These are phyloP conservation scores for Serranus cabrilla DNA, from an alignment of 2,797 vertebrate species.

Conservation along the genomic window DNA sequence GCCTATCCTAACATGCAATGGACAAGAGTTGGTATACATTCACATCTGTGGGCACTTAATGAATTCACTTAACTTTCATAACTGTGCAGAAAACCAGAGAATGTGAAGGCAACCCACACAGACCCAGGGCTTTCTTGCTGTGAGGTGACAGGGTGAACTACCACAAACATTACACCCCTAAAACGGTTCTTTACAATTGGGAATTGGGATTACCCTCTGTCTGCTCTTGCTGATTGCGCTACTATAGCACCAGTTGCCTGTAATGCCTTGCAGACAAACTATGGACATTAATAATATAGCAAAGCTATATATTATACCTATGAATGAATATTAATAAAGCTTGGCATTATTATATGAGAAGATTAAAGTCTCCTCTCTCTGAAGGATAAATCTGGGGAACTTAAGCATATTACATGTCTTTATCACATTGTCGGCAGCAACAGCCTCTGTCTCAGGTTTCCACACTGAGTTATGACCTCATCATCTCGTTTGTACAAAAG, in stretches of 20 bases:
- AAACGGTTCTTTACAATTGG: slow-evolving; percentile 4
- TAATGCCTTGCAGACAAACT: slow-evolving; percentile 39
- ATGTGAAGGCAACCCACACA: not conserved
- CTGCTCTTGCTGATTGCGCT: slow-evolving; percentile 24
- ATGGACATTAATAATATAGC: slow-evolving; percentile 46
- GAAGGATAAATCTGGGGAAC: slow-evolving; percentile 82
- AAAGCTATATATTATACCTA: slow-evolving; percentile 56
- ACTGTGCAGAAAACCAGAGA: not conserved
- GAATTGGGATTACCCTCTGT: slow-evolving; percentile 26
- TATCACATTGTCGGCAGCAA: slow-evolving; percentile 80
- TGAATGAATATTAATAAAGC: slow-evolving; percentile 71
- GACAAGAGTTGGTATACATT: slow-evolving; percentile 1
- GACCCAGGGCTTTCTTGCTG: slow-evolving; percentile 7
- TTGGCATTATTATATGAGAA: slow-evolving; percentile 63
- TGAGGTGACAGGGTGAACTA: slow-evolving; percentile 26
- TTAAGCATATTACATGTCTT: slow-evolving; percentile 84
- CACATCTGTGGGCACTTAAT: not conserved
- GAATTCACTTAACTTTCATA: not conserved
- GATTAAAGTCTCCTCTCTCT: slow-evolving; percentile 75
- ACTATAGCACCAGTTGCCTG: slow-evolving; percentile 21
- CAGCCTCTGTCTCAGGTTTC: slow-evolving; percentile 78
- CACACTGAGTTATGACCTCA: slow-evolving; percentile 84
- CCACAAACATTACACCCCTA: slow-evolving; percentile 9
- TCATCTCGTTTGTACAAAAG: slow-evolving; percentile 84
- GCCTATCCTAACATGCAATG: not conserved